Conservation (phyloP, 2,888 invertebrate species). For the Hofmannophila pseudospretella region DNA sequence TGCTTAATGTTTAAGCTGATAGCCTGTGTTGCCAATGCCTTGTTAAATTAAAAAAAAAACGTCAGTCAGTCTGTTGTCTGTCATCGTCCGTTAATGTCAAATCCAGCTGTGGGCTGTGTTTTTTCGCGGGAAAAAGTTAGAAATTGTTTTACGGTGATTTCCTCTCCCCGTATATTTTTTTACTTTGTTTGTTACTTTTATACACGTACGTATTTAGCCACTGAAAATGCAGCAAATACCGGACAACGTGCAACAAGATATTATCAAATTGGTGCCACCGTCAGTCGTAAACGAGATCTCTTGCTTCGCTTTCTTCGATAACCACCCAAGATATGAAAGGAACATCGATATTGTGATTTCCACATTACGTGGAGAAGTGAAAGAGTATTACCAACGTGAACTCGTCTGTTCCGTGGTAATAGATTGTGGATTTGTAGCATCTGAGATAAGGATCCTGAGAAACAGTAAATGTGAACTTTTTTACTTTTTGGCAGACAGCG, state of each 20-base stretch:
- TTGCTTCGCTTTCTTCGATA: slow-evolving; percentile 55
- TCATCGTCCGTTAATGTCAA: too few relatives aligned
- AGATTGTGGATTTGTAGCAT: slow-evolving; percentile 16
- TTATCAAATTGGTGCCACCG: slow-evolving; percentile 41
- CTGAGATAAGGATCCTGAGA: slow-evolving; percentile 41
- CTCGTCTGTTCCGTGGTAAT: slow-evolving; percentile 33
- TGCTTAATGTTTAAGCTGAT: too few relatives aligned
- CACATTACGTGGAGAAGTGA: slow-evolving; percentile 44
- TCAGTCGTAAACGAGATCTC: slow-evolving; percentile 36
- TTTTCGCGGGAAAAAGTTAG: too few relatives aligned
- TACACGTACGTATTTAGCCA: too few relatives aligned
- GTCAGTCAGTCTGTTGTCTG: too few relatives aligned
- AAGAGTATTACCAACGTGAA: slow-evolving; percentile 49
- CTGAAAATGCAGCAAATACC: slow-evolving; percentile 6
- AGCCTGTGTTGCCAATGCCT: too few relatives aligned
- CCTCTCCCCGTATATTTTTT: too few relatives aligned
- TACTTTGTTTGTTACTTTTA: too few relatives aligned
- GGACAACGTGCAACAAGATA: slow-evolving; percentile 33
- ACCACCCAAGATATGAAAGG: slow-evolving; percentile 46
- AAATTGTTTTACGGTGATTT: too few relatives aligned
- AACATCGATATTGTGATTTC: slow-evolving; percentile 49
- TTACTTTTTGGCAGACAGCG: slow-evolving; percentile 39
- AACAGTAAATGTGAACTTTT: slow-evolving; percentile 45
- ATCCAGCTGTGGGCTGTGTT: too few relatives aligned
- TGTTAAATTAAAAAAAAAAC: too few relatives aligned